Evolutionary conservation across 2,888 invertebrate genomes (phyloP), one percentile per base, ranked within the genome.

Genomic region (Atethmia centrago): DNA sequence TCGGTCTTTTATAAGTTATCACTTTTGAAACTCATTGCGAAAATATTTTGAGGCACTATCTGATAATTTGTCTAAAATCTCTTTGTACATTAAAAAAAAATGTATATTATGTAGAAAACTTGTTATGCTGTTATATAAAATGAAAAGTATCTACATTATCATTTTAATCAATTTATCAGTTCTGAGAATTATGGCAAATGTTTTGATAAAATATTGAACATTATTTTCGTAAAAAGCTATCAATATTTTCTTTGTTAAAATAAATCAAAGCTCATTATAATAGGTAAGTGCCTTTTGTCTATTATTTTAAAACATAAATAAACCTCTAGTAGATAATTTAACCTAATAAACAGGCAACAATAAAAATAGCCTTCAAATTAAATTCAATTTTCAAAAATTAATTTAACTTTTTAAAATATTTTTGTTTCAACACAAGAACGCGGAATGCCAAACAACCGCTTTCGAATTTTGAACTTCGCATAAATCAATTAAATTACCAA

Each of bases 401-500:
- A 71, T 19, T 10, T 9, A 5, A 40, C 1, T 42, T 47, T 47
- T 59, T 31, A 0, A 3, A 28, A 45, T 9, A 2, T 28, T 49
- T 58, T 64, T 64, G 36, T 71, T 80, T 61, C 0, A 16, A 45
- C 28, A 28, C 53, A 14, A 53, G 42, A 65, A 53, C 63, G 40
- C 71, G 45, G 31, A 65, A 69, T 42, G 40, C 49, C n/a, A 72
- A 76, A 67, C 71, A 70, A 55, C 10, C 55, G 56, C 63, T 71
- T 78, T 74, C 10, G 36, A 74, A 71, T 16, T 16, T 53, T 12
- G 53, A 75, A 70, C 3, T 3, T 53, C 31, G 12, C 25, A 69
- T 58, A 55, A 74, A 71, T 83, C 36, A 58, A 71, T 80, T 73
- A 47, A 69, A 66, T 67, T 74, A 71, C 64, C 51, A 59, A 82